A percentile compares a stretch with the other conserved stretches of the same genome.
These are phyloP conservation scores for Ophioderma brevispina DNA, from an alignment of 35 echinoderm and acorn worm species.

Conservation along the genomic window DNA sequence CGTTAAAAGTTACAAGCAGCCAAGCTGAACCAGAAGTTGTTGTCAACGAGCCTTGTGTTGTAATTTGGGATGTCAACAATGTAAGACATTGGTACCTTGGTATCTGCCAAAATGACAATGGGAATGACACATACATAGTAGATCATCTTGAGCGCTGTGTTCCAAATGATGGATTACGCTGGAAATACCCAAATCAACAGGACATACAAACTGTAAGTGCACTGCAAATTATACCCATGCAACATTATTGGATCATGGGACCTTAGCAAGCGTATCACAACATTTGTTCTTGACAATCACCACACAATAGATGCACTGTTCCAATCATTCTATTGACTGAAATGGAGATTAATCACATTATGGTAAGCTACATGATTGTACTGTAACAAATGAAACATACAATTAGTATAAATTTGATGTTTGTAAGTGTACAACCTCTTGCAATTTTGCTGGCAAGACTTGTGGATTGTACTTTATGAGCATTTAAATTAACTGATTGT, in stretches of 20 bases:
- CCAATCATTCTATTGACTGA: background rate
- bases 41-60: constrained; percentile 13
- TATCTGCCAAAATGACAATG: background rate
- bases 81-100: background rate
- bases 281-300: background rate
- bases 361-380: too few species aligned
- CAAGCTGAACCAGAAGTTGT: constrained; percentile 1
- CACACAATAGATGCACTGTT: constrained; percentile 13
- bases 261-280: background rate
- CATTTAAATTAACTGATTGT: too few species aligned
- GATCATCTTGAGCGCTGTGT: too few species aligned
- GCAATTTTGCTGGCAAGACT: too few species aligned
- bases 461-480: too few species aligned
- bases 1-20: background rate
- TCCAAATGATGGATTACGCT: background rate
- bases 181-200: background rate
- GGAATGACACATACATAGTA: background rate
- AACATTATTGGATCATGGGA: constrained; percentile 8
- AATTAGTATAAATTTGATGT: too few species aligned
- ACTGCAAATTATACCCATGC: constrained; percentile 3
- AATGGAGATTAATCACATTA: too few species aligned
- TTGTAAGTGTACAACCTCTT: too few species aligned
- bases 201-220: constrained; percentile 10
- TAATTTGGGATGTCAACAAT: background rate
- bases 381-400: too few species aligned